Base-by-base conservation (phyloP, 2,797 vertebrate genomes). In the Cyclopterus lumpus region DNA sequence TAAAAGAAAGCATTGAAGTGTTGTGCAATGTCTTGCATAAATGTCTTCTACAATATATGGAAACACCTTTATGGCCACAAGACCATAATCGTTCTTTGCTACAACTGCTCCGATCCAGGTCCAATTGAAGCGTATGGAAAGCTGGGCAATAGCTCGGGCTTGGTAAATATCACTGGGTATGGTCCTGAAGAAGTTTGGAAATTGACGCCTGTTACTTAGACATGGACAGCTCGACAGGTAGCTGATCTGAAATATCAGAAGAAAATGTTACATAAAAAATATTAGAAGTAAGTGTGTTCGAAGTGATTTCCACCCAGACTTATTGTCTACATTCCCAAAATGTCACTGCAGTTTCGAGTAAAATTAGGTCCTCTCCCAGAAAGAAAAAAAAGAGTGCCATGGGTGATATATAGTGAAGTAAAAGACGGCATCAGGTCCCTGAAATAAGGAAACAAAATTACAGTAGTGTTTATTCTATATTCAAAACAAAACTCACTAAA, bases 151-250 rank as follows among this genome's bases (percentile, higher is more conserved):
- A 34, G 91, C 91, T 61, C 86, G 72, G 0, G 91, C 93, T 81
- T 94, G 95, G 72, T 93, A 93, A n/a, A 85, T 81, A 70, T 95
- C 94, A 77, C 93, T 95, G 14, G 94, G 92, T 60, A 95, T 93
- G 30, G 95, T 95, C 54, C 92, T 87, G 82, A 93, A 93, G 86
- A 93, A 91, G 49, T 87, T 91, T 0, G 90, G 91, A 75, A 63
- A 93, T 24, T 80, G 64, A 0, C 0, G 36, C 24, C 83, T 87
- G 80, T 93, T 84, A 74, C 91, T 93, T 5, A 93, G 66, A 80
- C 92, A 92, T 15, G 91, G 87, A 22, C 89, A 91, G 66, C 93
- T 94, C 0, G 94, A 77, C 38, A 83, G 72, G 79, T 94, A 95
- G 82, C 95, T 95, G 24, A 95, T 87, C 94, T 95, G 53, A 48